phyloP scores from a whole-genome alignment of 1,140 invertebrate species.

The Aphaenogaster rudis region DNA sequence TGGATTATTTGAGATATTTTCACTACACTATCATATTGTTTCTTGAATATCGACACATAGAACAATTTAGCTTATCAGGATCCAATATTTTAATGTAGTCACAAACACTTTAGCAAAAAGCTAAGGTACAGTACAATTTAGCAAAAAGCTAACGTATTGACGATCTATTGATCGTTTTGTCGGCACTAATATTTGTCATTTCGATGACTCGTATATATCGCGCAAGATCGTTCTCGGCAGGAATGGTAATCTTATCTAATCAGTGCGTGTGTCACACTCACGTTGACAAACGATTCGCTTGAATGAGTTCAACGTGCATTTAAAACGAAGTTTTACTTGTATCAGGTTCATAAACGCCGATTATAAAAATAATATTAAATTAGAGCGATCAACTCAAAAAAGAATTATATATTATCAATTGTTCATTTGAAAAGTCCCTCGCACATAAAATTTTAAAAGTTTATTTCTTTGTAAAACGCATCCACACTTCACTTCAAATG shows the following conservation, averaged over 20 bases:
- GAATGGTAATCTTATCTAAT: slow-evolving; percentile 58
- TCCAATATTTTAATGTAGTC: not conserved
- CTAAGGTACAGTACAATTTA: not conserved
- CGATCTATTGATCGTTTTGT: not conserved
- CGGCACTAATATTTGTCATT: slow-evolving; percentile 10
- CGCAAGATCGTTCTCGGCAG: slow-evolving; percentile 6
- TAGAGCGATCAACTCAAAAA: not conserved
- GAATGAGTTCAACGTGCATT: slow-evolving; percentile 40
- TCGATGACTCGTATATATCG: not conserved
- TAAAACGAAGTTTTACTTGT: not conserved
- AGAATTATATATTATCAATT: not conserved
- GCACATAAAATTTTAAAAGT: not conserved
- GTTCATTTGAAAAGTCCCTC: not conserved
- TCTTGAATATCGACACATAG: not conserved
- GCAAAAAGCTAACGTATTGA: not conserved
- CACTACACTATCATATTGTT: not conserved
- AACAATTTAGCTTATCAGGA: not conserved
- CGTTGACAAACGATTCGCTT: slow-evolving; percentile 12
- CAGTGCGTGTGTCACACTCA: slow-evolving; percentile 1
- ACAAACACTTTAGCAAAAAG: not conserved
- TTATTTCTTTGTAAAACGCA: not conserved
- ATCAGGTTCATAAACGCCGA: not conserved
- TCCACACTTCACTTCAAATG: not conserved
- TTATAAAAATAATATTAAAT: slow-evolving; percentile 5
- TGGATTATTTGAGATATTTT: not conserved